Base-by-base conservation (phyloP, 2,797 vertebrate species). In the Alectoris magna region DNA sequence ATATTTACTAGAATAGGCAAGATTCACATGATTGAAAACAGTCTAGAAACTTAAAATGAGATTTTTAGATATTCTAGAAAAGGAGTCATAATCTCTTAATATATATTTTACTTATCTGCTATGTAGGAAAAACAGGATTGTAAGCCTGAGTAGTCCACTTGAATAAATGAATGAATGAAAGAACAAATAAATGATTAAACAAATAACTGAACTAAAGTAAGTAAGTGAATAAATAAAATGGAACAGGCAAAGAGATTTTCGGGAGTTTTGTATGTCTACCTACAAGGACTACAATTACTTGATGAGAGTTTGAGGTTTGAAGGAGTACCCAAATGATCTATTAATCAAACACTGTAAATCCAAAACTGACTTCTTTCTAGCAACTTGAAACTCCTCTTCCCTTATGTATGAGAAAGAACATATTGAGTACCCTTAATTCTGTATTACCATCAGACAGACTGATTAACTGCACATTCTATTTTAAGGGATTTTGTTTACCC, bases 231-330 rank as follows among this genome's bases (percentile, higher is more conserved):
- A 53, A 53, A 53, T 51, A 27, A 51, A 27, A 27, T 27, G 9
- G 8, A 29, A 5, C 0, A 1, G 7, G 4, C 0, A 17, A 58
- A 85, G 27, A 5, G 4, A 5, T 67, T 67, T 76, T 84, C 21
- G 60, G 16, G 7, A 72, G 9, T 53, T 62, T 19, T 26, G 6
- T 4, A 63, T 11, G 4, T 53, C 34, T 67, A 14, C 3, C 14
- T 43, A 75, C 14, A 11, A 60, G 14, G 27, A 39, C 4, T 21
- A 68, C 29, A 8, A 49, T 0, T 66, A 31, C 24, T n/a, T 34
- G 14, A 72, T 3, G 4, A 3, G 11, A 60, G 44, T 29, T 51
- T 66, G 14, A 66, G 7, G 3, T 72, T 78, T 62, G 9, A 46
- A 44, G 62, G 4, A 73, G 4, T 56, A 51, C 12, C 5, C 17